Base-by-base conservation (phyloP, 53 echinoderm and acorn worm species). In the Crossaster papposus region DNA sequence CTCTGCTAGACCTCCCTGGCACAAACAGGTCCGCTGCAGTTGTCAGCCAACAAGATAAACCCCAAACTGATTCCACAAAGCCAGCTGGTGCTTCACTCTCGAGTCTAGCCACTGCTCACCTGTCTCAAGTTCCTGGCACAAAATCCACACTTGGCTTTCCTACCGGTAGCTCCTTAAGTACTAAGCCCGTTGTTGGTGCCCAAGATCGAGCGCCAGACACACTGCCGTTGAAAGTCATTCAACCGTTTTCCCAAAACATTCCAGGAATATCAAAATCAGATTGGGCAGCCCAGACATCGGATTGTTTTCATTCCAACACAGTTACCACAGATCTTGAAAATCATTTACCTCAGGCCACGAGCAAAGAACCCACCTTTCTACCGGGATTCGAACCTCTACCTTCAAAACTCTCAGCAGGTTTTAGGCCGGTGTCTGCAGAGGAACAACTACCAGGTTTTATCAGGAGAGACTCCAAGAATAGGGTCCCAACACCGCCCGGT, bases 401-500 rank as follows among this genome's bases (percentile, higher is more conserved):
- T 30, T 4, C n/a, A 18, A 52, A 77, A 90, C 64, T 52, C 63
- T 76, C 83, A 37, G 83, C 90, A 62, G 77, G 90, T 36, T 82
- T 90, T 62, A 32, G 51, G 32, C 73, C 73, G 8, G 50, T 85
- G 54, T 65, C 51, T 9, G 65, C 70, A 9, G 70, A 83, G 30
- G 50, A 6, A 72, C 29, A 30, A 18, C 83, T 70, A 13, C 36
- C 71, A 17, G 28, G 51, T 64, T 22, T 0, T 53, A 73, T 26
- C 10, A 20, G 51, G 18, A 51, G 18, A 55, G 87, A 87, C 18
- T 37, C 17, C 14, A 70, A 20, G 29, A 76, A 14, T 14, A 54
- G 64, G 44, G 76, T 79, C 0, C 70, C 79, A 17, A 78, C 79
- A 68, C 91, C 91, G 2, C 91, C 91, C 11, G 91, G 91, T 37